Base-by-base conservation (phyloP, 2,888 invertebrate genomes). In the Melikaiella ostensackeni region DNA sequence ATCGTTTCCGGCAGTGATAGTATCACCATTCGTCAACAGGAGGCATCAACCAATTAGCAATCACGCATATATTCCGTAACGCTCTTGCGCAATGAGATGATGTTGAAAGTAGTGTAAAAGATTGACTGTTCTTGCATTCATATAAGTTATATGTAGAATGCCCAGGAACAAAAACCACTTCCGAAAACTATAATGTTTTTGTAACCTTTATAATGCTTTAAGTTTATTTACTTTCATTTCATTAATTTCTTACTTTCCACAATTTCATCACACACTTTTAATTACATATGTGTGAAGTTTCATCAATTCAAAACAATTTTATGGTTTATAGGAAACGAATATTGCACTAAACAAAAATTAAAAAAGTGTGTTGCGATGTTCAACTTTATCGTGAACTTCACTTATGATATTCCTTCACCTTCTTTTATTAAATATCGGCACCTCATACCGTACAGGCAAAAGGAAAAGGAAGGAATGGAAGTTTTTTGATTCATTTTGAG, bases 61-160 rank as follows among this genome's bases (percentile, higher is more conserved):
- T 90, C 88, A 89, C 89, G 88, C 89, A 87, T 88, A 83, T 84
- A 87, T 88, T 87, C 85, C 87, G 88, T 89, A 88, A 89, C 87
- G 85, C 79, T 83, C 77, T 89, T 90, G 88, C 87, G 88, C 86
- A 90, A 89, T 86, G 82, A 84, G 80, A 78, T 77, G 81, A 33
- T 64, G 75, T 64, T 30, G 64, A 76, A 76, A 77, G 66, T 77
- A 75, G 59, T 27, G n/a, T 9, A 5, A 30, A 46, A 46, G 27
- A 50, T 42, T 30, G 30, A 46, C 19, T 46, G 24, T n/a, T 50
- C 70, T 70, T 50, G 30, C 19, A 46, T 27, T 50, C 30, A 70
- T 70, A 46, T 70, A 50, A 70, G 30, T 30, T 11, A 30, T 11
- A 7, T 30, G 30, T 50, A 16, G 27, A 30, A 70, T 30, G 9